These are phyloP conservation scores for Heterodera schachtii DNA, from an alignment of 1,140 invertebrate species.

Conservation along the genomic window DNA sequence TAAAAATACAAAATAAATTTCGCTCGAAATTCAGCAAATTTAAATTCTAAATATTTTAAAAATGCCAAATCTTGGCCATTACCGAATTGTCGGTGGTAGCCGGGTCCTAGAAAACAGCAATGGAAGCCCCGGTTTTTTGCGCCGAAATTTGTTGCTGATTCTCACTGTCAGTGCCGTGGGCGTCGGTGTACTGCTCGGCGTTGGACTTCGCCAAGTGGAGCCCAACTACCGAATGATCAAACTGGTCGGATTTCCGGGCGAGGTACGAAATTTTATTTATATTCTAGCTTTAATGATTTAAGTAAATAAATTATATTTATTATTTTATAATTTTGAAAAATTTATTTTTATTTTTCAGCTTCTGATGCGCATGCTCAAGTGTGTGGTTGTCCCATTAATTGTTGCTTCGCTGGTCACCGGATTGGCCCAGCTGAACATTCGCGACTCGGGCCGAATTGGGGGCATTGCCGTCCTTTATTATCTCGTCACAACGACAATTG, in stretches of 20 bases:
- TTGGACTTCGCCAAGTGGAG: conserved; percentile 44
- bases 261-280: no score
- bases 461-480: conserved; percentile 68
- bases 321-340: no score
- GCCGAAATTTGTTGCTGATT: conserved; percentile 49
- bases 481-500: conserved; percentile 67
- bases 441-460: conserved; percentile 68
- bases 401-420: conserved; percentile 67
- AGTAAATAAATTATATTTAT: no score
- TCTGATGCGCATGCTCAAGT: conserved; percentile 69
- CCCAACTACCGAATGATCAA: conserved; percentile 40
- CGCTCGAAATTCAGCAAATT: not conserved
- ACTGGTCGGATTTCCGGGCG: conserved; percentile 60
- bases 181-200: conserved; percentile 50
- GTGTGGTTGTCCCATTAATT: conserved; percentile 69
- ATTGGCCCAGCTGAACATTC: conserved; percentile 58
- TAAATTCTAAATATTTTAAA: not conserved
- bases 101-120: not conserved
- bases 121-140: conserved; percentile 16
- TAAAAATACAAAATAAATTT: no score
- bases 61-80: not conserved
- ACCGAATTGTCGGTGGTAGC: conserved; percentile 1
- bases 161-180: conserved; percentile 53
- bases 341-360: conserved; percentile 49
- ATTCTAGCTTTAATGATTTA: no score